phyloP scores from a whole-genome alignment of 2,888 invertebrate genomes.

The Lamellibrachia satsuma region DNA sequence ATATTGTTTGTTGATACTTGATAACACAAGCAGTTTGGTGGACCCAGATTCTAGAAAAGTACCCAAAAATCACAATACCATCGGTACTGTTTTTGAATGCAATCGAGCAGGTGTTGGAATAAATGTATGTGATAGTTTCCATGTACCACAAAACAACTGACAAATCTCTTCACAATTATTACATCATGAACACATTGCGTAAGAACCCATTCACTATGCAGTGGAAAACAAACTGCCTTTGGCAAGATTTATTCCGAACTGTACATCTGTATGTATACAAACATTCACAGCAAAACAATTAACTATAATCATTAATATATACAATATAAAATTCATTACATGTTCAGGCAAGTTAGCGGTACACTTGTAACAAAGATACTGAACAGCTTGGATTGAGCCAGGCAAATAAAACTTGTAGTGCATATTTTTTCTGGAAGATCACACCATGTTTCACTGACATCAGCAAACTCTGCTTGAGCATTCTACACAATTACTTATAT shows the following conservation, averaged over 20 bases:
- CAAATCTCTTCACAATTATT: not conserved
- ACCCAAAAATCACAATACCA: too few relatives aligned
- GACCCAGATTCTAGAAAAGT: too few relatives aligned
- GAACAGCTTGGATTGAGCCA: conserved; percentile 12
- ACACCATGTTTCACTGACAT: not conserved
- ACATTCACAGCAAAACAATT: conserved; percentile 17
- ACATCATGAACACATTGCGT: not conserved
- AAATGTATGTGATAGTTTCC: too few relatives aligned
- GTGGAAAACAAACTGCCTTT: not conserved
- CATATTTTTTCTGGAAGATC: conserved; percentile 3
- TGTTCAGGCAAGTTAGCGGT: conserved; percentile 9
- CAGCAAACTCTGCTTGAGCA: not conserved
- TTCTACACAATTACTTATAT: conserved; percentile 5
- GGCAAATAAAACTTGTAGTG: not conserved
- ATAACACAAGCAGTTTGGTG: too few relatives aligned
- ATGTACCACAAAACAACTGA: too few relatives aligned
- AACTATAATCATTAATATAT: conserved; percentile 6
- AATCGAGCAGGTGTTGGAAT: too few relatives aligned
- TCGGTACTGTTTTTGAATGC: too few relatives aligned
- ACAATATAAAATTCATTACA: conserved; percentile 11
- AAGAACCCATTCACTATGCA: not conserved
- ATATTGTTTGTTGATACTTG: too few relatives aligned
- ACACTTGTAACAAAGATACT: not conserved
- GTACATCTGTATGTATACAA: conserved; percentile 17
- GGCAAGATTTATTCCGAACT: conserved; percentile 13